Conservation (phyloP, 1,140 invertebrate species). For the Lerema accius region DNA sequence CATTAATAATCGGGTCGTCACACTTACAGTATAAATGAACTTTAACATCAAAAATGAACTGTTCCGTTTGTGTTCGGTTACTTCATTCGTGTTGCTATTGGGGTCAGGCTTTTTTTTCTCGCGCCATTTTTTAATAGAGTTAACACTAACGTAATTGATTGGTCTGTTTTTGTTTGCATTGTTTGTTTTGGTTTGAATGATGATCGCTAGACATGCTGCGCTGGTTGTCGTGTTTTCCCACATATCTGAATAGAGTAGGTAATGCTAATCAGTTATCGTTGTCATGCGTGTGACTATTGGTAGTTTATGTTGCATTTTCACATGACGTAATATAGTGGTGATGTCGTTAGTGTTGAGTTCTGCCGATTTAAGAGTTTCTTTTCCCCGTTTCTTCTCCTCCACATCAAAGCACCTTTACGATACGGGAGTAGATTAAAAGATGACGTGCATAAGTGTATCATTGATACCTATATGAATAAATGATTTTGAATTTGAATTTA, state of each 20-base stretch:
- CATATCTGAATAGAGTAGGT: constrained; percentile 23
- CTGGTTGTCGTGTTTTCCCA: constrained; percentile 28
- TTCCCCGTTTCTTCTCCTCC: no score
- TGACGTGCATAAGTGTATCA: no score
- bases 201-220: constrained; percentile 23
- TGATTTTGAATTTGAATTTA: no score
- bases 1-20: not conserved
- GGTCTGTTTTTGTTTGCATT: constrained; percentile 35
- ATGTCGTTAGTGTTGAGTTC: no score
- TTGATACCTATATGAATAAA: no score
- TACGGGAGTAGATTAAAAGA: no score
- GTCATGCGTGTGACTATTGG: not conserved
- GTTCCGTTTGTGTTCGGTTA: no score
- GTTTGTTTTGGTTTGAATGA: constrained; percentile 32
- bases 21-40: not conserved
- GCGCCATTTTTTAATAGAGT: constrained; percentile 37
- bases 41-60: constrained; percentile 51
- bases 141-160: constrained; percentile 38
- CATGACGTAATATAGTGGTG: no score
- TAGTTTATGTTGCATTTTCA: not conserved
- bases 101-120: constrained; percentile 45
- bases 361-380: no score
- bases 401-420: no score
- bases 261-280: constrained; percentile 2
- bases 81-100: constrained; percentile 56